These are phyloP conservation scores for Saccopteryx bilineata DNA, from an alignment of 2,113 vertebrate species.

Conservation along the genomic window DNA sequence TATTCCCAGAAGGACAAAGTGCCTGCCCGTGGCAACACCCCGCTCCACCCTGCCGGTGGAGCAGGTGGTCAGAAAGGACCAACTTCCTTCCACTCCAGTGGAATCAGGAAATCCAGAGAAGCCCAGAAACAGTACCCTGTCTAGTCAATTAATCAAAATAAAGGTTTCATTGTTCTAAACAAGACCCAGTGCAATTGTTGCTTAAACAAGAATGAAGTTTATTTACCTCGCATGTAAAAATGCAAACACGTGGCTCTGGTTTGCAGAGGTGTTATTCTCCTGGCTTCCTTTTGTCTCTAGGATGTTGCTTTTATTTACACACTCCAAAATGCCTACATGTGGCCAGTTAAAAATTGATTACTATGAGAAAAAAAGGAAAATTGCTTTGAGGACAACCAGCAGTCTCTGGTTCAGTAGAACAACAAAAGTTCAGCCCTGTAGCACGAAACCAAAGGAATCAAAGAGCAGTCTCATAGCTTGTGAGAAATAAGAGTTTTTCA, in stretches of 20 bases:
- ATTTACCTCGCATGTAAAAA: conserved; percentile 32
- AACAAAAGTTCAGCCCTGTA: conserved; percentile 30
- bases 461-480: conserved; percentile 13
- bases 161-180: background rate
- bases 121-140: background rate
- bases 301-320: background rate
- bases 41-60: background rate
- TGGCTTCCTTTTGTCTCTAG: background rate
- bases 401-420: background rate
- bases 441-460: conserved; percentile 64
- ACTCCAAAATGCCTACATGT: background rate
- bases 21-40: background rate
- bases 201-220: conserved; percentile 45
- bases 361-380: conserved; percentile 8
- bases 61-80: background rate
- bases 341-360: conserved; percentile 39
- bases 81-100: background rate
- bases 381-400: background rate
- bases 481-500: conserved; percentile 74
- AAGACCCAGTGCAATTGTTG: background rate
- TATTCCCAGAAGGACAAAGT: background rate
- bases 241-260: background rate
- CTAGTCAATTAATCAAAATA: conserved; percentile 22
- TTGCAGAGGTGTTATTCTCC: conserved; percentile 8
- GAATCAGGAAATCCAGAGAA: conserved; percentile 52